Percentiles rank a stretch among this genome's conserved stretches.
Conservation (phyloP, 1,140 invertebrate species). For the Halesus radiatus region DNA sequence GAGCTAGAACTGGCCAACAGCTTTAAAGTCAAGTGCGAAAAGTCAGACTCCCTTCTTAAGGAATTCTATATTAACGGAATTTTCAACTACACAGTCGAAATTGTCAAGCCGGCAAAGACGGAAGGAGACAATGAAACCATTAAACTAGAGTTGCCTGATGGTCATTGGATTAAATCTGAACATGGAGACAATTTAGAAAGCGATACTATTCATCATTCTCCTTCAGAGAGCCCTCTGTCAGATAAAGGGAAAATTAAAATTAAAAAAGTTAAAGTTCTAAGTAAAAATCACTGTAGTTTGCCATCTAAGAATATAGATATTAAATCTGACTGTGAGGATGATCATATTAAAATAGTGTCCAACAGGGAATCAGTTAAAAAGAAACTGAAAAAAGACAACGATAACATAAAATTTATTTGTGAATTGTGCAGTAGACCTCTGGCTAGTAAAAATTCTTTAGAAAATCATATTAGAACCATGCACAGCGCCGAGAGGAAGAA, state of each 20-base stretch:
- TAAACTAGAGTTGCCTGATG: too few relatives aligned
- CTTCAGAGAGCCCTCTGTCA: not conserved
- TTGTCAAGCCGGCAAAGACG: too few relatives aligned
- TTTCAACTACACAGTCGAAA: too few relatives aligned
- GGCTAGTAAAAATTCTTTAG: slow-evolving; percentile 23
- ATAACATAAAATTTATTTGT: slow-evolving; percentile 31
- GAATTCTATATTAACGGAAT: not conserved
- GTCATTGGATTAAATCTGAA: slow-evolving; percentile 7
- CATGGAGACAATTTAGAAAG: not conserved
- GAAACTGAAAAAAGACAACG: not conserved
- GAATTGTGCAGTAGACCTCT: slow-evolving; percentile 43
- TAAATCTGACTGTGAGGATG: not conserved
- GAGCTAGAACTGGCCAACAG: slow-evolving; percentile 30
- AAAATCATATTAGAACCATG: slow-evolving; percentile 35
- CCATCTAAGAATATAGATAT: not conserved
- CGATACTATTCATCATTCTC: not conserved
- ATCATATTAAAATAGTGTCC: not conserved
- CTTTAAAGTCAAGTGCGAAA: slow-evolving; percentile 23
- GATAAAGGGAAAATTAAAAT: not conserved
- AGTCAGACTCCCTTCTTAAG: slow-evolving; percentile 14
- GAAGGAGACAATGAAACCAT: too few relatives aligned
- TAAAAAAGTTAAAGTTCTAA: not conserved
- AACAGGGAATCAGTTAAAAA: not conserved
- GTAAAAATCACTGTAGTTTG: not conserved
- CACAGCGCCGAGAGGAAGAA: slow-evolving; percentile 58